Evolutionary conservation across 2,113 vertebrate genomes (phyloP), one percentile per base, ranked within the genome.

Genomic region (Cinclus cinclus): DNA sequence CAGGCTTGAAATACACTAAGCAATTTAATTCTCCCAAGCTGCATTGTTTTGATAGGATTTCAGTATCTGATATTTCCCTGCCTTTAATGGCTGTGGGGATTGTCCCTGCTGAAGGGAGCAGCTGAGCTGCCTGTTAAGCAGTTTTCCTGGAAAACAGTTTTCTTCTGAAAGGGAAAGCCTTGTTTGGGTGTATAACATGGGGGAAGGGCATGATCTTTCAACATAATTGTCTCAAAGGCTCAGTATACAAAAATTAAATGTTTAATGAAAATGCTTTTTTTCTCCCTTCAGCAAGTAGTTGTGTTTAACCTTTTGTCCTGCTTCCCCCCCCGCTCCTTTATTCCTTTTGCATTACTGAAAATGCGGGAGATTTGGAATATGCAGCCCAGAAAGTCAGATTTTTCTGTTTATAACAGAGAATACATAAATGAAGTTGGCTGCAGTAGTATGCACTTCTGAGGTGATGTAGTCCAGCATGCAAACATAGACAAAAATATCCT

Each of bases 91-190:
- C 78, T 2, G 2, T 50, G 85, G 90, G 81, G 88, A 92, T 92
- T 87, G 88, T 68, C 64, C n/a, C 11, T 95, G 84, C 85, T 46
- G 64, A 90, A 88, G 44, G 79, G 62, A 88, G 60, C 55, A 92
- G 74, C 83, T 95, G 91, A 95, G 91, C 77, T 94, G 96, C 94
- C 94, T 94, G 73, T 83, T 95, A 95, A 95, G 76, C 59, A 86
- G 87, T 50, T 71, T 75, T 74, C 73, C 53, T 23, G 23, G 52
- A 20, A 87, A 69, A 78, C 33, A 53, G 39, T n/a, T 78, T 87
- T 78, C n/a, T 39, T n/a, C 39, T 46, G 52, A 56, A 75, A 53
- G 44, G 24, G 47, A 58, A 67, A 35, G 59, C 16, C 10, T 21
- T 56, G 30, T 50, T 31, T 42, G 28, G 41, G 18, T 39, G 1